A percentile compares a stretch with the other conserved stretches of the same genome.
These are phyloP conservation scores for Caenorhabditis inopinata DNA, from an alignment of 1,140 invertebrate species.

Conservation along the genomic window DNA sequence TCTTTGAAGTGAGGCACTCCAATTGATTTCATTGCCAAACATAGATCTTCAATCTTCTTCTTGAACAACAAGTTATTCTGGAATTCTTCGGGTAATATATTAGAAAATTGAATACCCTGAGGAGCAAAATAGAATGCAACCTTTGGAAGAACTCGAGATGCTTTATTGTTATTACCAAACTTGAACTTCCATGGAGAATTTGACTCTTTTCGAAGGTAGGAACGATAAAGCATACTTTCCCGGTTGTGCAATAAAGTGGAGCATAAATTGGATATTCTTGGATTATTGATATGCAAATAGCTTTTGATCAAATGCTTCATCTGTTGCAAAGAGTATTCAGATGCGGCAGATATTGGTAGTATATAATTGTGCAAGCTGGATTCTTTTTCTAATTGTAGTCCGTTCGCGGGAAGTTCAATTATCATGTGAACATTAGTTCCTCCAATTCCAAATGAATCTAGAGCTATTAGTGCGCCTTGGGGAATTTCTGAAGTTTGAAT, in stretches of 20 bases:
- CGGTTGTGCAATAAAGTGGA: neutral
- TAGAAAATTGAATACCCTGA: constrained; percentile 58
- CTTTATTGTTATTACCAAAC: too few relatives aligned
- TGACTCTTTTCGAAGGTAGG: too few relatives aligned
- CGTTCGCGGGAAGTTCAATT: constrained; percentile 67
- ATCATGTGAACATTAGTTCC: constrained; percentile 89
- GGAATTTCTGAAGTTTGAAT: neutral
- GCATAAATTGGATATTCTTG: neutral
- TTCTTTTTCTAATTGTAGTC: neutral
- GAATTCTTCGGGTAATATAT: constrained; percentile 45
- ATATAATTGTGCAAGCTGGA: neutral
- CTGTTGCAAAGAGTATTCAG: neutral
- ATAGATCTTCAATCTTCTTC: neutral
- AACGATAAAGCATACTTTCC: too few relatives aligned
- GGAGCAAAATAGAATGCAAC: constrained; percentile 58
- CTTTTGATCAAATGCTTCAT: neutral
- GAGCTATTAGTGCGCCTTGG: constrained; percentile 69
- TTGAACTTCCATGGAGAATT: too few relatives aligned
- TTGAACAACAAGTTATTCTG: constrained; percentile 11
- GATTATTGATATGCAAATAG: neutral
- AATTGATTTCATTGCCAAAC: neutral
- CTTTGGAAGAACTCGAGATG: neutral
- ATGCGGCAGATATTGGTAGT: neutral
- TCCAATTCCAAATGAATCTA: constrained; percentile 94
- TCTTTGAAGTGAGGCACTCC: neutral